Evolutionary conservation across 2,888 invertebrate species (phyloP).

Genomic region (Julus scanicus): DNA sequence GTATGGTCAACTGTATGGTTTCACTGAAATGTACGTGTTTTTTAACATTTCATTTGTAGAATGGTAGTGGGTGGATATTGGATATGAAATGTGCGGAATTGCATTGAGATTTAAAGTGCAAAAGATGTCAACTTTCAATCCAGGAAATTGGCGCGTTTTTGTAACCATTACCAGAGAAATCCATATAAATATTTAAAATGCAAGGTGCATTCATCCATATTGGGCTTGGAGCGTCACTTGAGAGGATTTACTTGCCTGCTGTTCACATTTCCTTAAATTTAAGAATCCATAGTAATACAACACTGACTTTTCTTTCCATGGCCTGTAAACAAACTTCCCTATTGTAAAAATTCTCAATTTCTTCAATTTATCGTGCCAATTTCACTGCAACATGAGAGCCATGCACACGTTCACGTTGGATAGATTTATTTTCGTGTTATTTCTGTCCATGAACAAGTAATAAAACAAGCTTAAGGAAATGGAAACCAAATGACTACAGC

Average conservation of each 20-base stretch:
- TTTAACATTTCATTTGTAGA: background rate
- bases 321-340: background rate
- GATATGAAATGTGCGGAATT: background rate
- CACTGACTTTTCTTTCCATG: background rate
- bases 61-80: background rate
- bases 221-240: background rate
- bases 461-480: background rate
- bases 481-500: background rate
- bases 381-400: background rate
- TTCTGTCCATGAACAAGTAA: background rate
- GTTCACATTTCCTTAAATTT: background rate
- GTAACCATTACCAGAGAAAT: background rate
- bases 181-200: slow-evolving; percentile 19
- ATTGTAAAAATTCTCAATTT: background rate
- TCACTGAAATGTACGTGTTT: background rate
- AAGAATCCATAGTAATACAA: background rate
- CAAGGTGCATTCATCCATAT: background rate
- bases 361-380: slow-evolving; percentile 30
- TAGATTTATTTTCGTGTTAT: background rate
- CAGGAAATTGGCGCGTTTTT: slow-evolving; percentile 13
- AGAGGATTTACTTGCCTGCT: background rate
- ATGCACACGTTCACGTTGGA: background rate
- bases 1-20: background rate
- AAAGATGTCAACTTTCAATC: background rate
- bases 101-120: background rate